A percentile compares a stretch with the other conserved stretches of the same genome.
Conservation (phyloP, 2,113 vertebrate genomes). For the Anhinga anhinga region DNA sequence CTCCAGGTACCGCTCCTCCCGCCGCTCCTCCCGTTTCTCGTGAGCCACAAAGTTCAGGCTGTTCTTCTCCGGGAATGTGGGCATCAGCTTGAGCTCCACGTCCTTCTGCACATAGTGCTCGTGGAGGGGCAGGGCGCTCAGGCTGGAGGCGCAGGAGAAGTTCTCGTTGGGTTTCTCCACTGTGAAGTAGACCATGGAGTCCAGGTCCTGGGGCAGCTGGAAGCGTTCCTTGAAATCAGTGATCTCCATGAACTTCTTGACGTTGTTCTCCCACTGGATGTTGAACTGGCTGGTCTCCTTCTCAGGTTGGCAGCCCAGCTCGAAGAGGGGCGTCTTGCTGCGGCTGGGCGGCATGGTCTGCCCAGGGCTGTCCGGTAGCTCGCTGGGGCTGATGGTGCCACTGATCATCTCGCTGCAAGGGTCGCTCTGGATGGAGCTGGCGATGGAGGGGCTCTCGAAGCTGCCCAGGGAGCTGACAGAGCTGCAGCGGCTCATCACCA, state of each 20-base stretch:
- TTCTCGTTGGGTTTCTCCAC: slow-evolving; percentile 97
- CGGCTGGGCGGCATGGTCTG: slow-evolving; percentile 98
- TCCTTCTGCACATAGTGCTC: slow-evolving; percentile 97
- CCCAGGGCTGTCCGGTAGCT: slow-evolving; percentile 95
- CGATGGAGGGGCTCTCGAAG: slow-evolving; percentile 94
- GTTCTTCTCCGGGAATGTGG: slow-evolving; percentile 84
- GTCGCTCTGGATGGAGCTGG: slow-evolving; percentile 97
- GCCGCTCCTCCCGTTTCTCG: slow-evolving; percentile 74
- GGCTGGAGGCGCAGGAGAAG: slow-evolving; percentile 96
- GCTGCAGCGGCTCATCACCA: slow-evolving; percentile 97
- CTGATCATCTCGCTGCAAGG: slow-evolving; percentile 96
- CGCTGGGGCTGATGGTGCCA: slow-evolving; percentile 94
- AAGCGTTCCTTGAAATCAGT: slow-evolving; percentile 93
- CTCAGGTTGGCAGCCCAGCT: slow-evolving; percentile 71
- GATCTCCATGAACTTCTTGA: slow-evolving; percentile 94
- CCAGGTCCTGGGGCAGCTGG: slow-evolving; percentile 89
- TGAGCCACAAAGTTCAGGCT: slow-evolving; percentile 68
- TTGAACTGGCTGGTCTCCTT: slow-evolving; percentile 82
- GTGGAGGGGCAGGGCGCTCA: slow-evolving; percentile 93
- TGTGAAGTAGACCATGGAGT: slow-evolving; percentile 95
- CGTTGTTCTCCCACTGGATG: slow-evolving; percentile 92
- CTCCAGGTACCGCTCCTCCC: slow-evolving; percentile 73
- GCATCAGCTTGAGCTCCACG: slow-evolving; percentile 92
- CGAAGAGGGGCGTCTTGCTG: slow-evolving; percentile 92
- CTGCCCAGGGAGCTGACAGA: slow-evolving; percentile 95